Evolutionary conservation across 2,113 vertebrate species (phyloP), one percentile per base, ranked within the genome.

Genomic region (Hylia prasina): DNA sequence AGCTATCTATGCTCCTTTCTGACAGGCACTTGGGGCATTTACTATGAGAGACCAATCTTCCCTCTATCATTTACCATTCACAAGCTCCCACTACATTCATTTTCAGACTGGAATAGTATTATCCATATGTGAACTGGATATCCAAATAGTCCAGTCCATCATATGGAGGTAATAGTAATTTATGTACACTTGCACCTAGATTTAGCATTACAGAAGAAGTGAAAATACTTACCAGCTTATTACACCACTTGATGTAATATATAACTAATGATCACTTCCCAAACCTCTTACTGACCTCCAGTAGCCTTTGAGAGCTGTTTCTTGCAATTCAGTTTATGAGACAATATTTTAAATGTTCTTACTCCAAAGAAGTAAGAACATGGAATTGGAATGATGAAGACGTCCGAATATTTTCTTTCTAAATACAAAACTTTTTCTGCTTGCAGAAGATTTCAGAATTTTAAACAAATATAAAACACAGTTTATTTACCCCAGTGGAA

Each of bases 261-360:
- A 7, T 40, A 91, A 85, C 90, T 72, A 48, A 65, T 92, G 82
- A 72, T 88, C 76, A 90, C 72, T 92, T 94, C 90, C 86, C 92
- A 96, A 96, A 95, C 56, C 82, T 88, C 87, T 65, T 69, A 81
- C 56, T 96, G 96, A 96, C 93, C 90, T 96, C 56, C 85, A 94
- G 69, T 96, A 97, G 96, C 90, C 88, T 96, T 68, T 93, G 79
- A 90, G 93, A 87, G 37, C 48, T 92, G 82, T 95, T 96, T 95
- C 76, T 30, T 75, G 69, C 53, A 87, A 57, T 75, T 68, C 82
- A 53, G 61, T 94, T 94, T 78, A 89, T 42, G 65, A 93, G 71
- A 90, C 58, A 82, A 27, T 13, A 80, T 76, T 91, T 92, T 75
- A 93, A 82, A 94, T 63, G 44, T 68, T 78, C 72, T 69, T 71